phyloP scores from a whole-genome alignment of 2,113 vertebrate genomes.

The Gymnogyps californianus region DNA sequence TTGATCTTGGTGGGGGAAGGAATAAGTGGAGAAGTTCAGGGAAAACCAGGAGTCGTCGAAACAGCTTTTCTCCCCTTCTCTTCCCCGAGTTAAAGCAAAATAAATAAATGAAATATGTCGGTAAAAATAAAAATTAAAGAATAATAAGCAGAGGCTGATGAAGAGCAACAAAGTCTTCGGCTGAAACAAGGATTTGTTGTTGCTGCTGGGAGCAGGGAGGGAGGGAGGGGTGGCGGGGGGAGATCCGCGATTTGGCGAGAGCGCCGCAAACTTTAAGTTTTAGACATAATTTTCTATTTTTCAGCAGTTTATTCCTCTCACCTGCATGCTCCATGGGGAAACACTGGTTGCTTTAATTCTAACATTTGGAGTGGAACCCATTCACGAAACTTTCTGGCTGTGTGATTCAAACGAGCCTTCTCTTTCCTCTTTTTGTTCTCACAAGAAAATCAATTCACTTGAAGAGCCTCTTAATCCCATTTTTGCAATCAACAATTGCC shows the following conservation, averaged over 20 bases:
- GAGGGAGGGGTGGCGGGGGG: background rate
- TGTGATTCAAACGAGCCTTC: conserved; percentile 88
- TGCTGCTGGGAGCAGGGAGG: background rate
- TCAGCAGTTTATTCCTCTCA: conserved; percentile 70
- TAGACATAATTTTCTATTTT: conserved; percentile 52
- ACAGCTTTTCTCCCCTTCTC: background rate
- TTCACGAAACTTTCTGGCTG: conserved; percentile 92
- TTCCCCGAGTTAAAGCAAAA: background rate
- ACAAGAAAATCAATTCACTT: conserved; percentile 99
- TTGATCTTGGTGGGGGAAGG: background rate
- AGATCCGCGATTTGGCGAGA: background rate
- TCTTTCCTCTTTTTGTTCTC: conserved; percentile 92
- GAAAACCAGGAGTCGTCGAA: background rate
- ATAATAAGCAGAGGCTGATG: background rate
- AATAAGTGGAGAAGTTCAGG: background rate
- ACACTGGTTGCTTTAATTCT: conserved; percentile 90
- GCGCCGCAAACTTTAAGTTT: background rate
- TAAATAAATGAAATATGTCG: background rate
- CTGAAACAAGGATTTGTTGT: conserved; percentile 21
- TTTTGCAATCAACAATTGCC: conserved; percentile 99
- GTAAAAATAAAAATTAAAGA: conserved; percentile 8
- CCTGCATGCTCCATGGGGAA: conserved; percentile 77
- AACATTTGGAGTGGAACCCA: conserved; percentile 88
- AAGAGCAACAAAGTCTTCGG: background rate
- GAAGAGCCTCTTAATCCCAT: conserved; percentile 99